Base-by-base conservation (phyloP, 2,113 vertebrate genomes). In the Dasypus novemcinctus region DNA sequence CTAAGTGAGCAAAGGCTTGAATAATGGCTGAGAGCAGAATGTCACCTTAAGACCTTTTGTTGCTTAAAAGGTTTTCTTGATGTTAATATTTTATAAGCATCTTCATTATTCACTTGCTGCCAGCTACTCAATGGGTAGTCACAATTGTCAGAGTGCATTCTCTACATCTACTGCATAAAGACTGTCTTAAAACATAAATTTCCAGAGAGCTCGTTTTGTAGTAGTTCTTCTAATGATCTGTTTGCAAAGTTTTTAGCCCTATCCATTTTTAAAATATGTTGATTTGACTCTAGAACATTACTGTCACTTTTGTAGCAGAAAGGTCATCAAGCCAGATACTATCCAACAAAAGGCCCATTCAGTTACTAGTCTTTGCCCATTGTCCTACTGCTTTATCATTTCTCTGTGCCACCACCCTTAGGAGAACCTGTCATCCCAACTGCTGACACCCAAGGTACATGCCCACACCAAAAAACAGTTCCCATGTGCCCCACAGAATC, bases 41-140 rank as follows among this genome's bases (percentile, higher is more conserved):
- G 9, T 81, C 76, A 83, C 57, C 54, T 79, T 4, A 5, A 87
- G 81, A 83, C 57, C 49, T 84, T 68, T 14, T 17, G 43, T 20
- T 64, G 71, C 63, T 86, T 12, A 3, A 76, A 81, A 87, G 43
- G 8, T 61, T 87, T 90, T 41, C 79, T 52, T 49, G 66, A 36
- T 6, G 46, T 90, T 78, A 74, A 68, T 94, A 83, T 93, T 96
- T 93, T 46, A 93, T 74, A 59, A 85, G 29, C 63, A 90, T 86
- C 76, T 87, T 93, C 82, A 63, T 87, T 87, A 93, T 29, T 87
- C 78, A 91, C 71, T 33, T 83, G 72, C 59, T 69, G 36, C 31
- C 27, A 79, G 90, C 36, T n/a, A 46, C n/a, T 91, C 86, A 18
- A 6, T 5, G 72, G 31, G 78, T 57, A 52, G 54, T 71, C 85